A percentile compares a stretch with the other conserved stretches of the same genome.
Conservation (phyloP, 2,797 vertebrate species). For the Diglossa cyanea region DNA sequence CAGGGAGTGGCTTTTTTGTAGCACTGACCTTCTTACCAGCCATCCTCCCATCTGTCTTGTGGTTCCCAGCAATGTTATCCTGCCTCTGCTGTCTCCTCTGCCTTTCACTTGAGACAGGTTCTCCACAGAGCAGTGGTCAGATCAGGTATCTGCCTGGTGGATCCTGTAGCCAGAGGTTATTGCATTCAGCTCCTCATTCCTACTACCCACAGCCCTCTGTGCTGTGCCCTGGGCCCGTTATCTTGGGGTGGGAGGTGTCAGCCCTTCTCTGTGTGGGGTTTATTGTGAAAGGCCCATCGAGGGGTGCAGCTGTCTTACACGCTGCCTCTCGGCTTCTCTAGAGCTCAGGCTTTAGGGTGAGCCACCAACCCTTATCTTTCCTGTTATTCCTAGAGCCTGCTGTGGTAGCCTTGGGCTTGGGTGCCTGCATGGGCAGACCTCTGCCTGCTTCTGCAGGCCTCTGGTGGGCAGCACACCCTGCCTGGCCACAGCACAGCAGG, state of each 20-base stretch:
- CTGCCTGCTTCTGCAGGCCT: not conserved
- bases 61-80: not conserved
- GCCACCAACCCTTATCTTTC: not conserved
- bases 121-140: not conserved
- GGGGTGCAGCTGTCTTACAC: not conserved
- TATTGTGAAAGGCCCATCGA: not conserved
- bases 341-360: not conserved
- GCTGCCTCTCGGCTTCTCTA: not conserved
- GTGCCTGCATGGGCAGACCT: not conserved
- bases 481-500: not conserved
- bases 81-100: not conserved
- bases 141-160: not conserved
- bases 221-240: not conserved
- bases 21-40: not conserved
- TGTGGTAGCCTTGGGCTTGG: not conserved
- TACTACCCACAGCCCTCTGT: not conserved
- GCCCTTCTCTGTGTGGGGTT: not conserved
- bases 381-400: not conserved
- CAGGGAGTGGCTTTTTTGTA: not conserved
- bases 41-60: not conserved
- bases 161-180: not conserved
- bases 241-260: not conserved
- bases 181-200: not conserved
- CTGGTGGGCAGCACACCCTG: fast-evolving
- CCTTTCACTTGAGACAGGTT: not conserved